A percentile compares a stretch with the other conserved stretches of the same genome.
These are phyloP conservation scores for Macroglossus sobrinus DNA, from an alignment of 2,113 vertebrate species.

Conservation along the genomic window DNA sequence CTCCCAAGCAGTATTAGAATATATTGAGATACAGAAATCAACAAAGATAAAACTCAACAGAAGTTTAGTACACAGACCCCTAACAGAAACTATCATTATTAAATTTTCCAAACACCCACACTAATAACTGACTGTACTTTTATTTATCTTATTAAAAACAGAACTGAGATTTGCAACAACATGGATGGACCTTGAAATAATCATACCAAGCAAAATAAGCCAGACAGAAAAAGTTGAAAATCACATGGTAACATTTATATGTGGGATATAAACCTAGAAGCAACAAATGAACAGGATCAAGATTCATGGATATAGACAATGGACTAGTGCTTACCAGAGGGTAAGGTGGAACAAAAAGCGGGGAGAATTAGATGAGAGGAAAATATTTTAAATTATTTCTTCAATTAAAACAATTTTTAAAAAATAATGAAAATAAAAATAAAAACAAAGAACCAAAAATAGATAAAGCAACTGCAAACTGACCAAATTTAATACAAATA, in stretches of 20 bases:
- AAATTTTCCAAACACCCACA: neutral
- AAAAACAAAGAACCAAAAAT: constrained; percentile 19
- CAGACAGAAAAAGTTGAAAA: too few relatives aligned
- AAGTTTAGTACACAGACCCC: neutral
- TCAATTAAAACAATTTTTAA: too few relatives aligned
- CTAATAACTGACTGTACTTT: neutral
- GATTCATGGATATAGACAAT: too few relatives aligned
- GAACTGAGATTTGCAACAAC: neutral
- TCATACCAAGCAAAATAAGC: too few relatives aligned
- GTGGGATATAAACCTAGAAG: too few relatives aligned
- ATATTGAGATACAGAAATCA: neutral
- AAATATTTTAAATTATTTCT: too few relatives aligned
- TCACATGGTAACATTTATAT: too few relatives aligned
- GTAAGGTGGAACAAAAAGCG: too few relatives aligned
- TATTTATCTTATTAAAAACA: constrained; percentile 12
- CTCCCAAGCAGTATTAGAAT: neutral
- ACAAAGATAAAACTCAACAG: neutral
- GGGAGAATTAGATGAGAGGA: too few relatives aligned
- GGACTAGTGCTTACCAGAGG: too few relatives aligned
- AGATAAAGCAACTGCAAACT: neutral
- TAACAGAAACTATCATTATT: neutral
- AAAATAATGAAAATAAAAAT: neutral
- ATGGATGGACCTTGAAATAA: too few relatives aligned
- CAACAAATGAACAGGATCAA: too few relatives aligned
- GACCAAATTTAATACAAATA: neutral